These are phyloP conservation scores for Aporophyla lueneburgensis DNA, from an alignment of 2,888 invertebrate species.

Conservation along the genomic window DNA sequence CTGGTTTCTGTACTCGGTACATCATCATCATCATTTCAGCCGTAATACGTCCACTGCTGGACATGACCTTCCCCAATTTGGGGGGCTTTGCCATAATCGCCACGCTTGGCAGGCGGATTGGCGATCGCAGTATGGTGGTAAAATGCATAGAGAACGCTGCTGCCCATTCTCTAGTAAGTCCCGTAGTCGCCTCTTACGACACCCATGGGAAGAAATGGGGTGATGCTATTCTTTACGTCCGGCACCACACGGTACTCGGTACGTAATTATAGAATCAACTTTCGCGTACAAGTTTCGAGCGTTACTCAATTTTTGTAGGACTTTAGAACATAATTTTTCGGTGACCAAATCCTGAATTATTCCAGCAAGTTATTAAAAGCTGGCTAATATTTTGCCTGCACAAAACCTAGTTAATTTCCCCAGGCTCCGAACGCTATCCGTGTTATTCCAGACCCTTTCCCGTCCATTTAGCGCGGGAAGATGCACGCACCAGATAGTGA, in stretches of 20 bases:
- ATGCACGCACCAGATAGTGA: conserved; percentile 85
- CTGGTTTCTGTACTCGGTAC: not conserved
- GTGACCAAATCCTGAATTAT: conserved; percentile 29
- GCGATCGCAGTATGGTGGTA: no score
- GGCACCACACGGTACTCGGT: no score
- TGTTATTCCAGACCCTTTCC: conserved; percentile 76
- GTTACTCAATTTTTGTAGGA: not conserved
- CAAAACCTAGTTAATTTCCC: conserved; percentile 61
- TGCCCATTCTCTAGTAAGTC: no score
- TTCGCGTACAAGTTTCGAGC: not conserved
- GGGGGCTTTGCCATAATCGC: no score
- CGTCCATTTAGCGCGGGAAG: conserved; percentile 83
- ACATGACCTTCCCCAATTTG: no score
- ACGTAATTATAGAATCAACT: not conserved
- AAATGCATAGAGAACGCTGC: no score
- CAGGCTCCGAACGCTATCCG: conserved; percentile 62
- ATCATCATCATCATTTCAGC: no score
- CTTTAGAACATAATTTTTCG: not conserved
- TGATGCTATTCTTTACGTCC: no score
- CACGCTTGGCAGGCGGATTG: no score
- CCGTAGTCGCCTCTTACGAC: no score
- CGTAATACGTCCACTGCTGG: no score
- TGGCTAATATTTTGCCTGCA: conserved; percentile 46
- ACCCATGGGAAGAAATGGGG: no score
- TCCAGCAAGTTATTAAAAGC: conserved; percentile 32